Conservation (phyloP, 2,113 vertebrate genomes). For the Bungarus multicinctus region DNA sequence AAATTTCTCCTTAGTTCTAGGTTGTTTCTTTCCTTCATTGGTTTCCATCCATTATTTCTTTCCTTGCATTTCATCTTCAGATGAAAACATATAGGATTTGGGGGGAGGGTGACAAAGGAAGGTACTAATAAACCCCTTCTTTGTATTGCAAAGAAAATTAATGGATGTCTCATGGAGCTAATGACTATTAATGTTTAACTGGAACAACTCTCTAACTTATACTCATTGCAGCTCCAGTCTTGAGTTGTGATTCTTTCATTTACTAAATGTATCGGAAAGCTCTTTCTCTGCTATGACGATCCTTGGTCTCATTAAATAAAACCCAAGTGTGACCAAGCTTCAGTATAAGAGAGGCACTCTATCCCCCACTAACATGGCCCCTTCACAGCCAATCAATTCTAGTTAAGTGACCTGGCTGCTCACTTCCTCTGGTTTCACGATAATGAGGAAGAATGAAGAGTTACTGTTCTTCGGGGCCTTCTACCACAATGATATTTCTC, state of each 20-base stretch:
- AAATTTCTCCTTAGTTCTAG: neutral
- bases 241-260: neutral
- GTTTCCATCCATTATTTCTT: neutral
- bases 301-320: neutral
- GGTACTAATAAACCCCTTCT: neutral
- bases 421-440: neutral
- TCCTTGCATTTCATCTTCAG: neutral
- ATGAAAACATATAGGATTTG: neutral
- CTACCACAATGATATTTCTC: neutral
- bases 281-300: neutral
- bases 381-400: neutral
- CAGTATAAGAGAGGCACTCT: neutral
- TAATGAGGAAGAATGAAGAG: slow-evolving; percentile 17
- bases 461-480: neutral
- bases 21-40: neutral
- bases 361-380: neutral
- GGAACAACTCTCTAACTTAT: neutral
- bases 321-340: neutral
- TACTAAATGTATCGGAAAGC: neutral
- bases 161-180: neutral
- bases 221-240: neutral
- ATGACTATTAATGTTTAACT: neutral
- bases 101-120: neutral
- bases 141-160: neutral
- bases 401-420: neutral